phyloP scores from a whole-genome alignment of 2,888 invertebrate genomes.

The Pardosa pseudoannulata region DNA sequence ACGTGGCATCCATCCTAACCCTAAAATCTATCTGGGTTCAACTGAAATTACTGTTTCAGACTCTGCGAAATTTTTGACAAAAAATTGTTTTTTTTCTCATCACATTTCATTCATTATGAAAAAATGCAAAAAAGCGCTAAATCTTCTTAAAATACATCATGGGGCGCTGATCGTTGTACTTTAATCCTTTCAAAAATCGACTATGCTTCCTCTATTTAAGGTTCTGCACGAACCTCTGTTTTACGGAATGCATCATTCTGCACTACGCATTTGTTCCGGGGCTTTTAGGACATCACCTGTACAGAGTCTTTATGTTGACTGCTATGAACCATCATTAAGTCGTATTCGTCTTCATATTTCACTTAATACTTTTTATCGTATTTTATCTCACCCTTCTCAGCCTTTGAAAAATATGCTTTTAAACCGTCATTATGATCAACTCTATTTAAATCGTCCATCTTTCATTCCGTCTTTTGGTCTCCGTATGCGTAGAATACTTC shows the following conservation, averaged over 20 bases:
- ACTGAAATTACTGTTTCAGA: not conserved
- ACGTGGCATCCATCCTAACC: not conserved
- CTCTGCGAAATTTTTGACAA: not conserved
- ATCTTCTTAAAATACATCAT: slow-evolving; percentile 6
- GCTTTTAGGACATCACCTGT: too few species aligned
- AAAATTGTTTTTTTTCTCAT: not conserved
- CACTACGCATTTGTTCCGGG: too few species aligned
- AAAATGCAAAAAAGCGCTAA: not conserved
- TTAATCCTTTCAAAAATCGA: not conserved
- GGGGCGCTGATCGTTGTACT: slow-evolving; percentile 6
- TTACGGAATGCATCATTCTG: not conserved
- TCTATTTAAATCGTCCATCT: too few species aligned
- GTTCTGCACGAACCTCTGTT: not conserved
- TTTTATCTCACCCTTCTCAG: too few species aligned
- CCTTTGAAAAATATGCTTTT: too few species aligned
- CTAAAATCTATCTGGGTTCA: not conserved
- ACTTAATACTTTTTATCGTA: too few species aligned
- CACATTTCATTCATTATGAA: not conserved
- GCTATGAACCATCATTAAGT: too few species aligned
- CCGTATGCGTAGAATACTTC: too few species aligned
- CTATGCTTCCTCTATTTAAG: not conserved
- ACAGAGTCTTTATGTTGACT: too few species aligned
- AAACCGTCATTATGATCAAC: too few species aligned
- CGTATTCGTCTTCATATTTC: too few species aligned
- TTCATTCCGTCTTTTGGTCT: too few species aligned